These are phyloP conservation scores for Micromussa lordhowensis DNA, from an alignment of 92 coral and sea anemone genomes.

Conservation along the genomic window DNA sequence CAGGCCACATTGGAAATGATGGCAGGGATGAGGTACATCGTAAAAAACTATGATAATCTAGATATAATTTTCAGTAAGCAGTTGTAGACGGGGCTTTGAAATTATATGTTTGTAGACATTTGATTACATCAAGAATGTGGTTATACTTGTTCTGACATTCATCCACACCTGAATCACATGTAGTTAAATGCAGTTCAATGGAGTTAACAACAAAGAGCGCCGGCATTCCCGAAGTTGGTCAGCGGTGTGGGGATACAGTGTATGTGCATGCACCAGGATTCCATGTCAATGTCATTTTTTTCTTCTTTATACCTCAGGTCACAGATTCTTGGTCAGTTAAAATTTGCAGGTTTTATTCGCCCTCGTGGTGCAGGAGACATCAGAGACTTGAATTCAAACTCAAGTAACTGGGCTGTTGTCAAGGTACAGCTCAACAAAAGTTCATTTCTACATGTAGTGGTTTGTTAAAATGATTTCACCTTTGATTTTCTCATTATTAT, in stretches of 20 bases:
- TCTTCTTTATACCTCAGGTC: constrained; percentile 52
- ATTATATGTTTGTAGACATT: no score
- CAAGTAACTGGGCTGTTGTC: constrained; percentile 98
- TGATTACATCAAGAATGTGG: no score
- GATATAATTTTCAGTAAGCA: no score
- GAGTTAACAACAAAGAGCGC: no score
- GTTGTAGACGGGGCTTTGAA: no score
- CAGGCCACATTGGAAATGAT: constrained; percentile 98
- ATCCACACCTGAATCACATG: no score
- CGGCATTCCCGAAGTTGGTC: no score
- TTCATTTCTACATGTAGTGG: not conserved
- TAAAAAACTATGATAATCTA: not conserved
- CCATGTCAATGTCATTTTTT: not conserved
- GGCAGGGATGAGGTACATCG: constrained; percentile 99
- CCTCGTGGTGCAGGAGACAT: constrained; percentile 97
- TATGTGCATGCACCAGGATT: no score
- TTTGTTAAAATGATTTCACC: not conserved
- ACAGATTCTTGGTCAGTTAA: constrained; percentile 93
- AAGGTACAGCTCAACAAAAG: constrained; percentile 62
- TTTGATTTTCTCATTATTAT: no score
- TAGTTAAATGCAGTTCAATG: no score
- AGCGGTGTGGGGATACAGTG: no score
- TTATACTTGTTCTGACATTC: no score
- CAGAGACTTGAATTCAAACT: constrained; percentile 91
- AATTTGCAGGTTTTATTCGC: constrained; percentile 90